Conservation (phyloP, 2,113 vertebrate species). For the Brienomyrus brachyistius region DNA sequence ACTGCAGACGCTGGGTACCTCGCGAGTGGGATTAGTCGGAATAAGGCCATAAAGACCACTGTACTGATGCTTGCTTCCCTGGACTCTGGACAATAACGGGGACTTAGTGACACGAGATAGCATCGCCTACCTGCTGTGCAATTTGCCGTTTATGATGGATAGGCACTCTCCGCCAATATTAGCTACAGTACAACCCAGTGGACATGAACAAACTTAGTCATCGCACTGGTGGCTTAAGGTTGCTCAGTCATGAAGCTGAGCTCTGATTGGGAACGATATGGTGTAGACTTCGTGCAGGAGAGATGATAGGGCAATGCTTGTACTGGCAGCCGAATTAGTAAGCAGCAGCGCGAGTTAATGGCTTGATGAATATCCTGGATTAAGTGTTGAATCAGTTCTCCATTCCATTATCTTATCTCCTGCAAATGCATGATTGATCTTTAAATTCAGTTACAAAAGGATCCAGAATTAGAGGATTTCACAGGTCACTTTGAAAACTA, state of each 20-base stretch:
- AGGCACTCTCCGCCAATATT: not conserved
- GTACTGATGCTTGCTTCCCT: not conserved
- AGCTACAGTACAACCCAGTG: slow-evolving; percentile 4
- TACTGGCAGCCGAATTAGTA: not conserved
- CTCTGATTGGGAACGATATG: not conserved
- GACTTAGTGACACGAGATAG: not conserved
- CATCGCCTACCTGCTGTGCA: not conserved
- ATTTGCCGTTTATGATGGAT: not conserved
- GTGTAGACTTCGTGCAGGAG: not conserved
- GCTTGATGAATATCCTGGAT: not conserved
- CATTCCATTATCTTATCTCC: slow-evolving; percentile 47
- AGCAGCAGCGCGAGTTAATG: slow-evolving; percentile 4
- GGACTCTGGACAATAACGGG: not conserved
- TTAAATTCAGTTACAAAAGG: slow-evolving; percentile 38
- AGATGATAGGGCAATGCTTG: not conserved
- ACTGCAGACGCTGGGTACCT: not conserved
- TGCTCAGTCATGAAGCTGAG: not conserved
- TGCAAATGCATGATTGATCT: slow-evolving; percentile 44
- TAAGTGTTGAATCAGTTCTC: slow-evolving; percentile 13
- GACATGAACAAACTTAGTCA: not conserved
- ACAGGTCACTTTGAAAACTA: slow-evolving; percentile 54
- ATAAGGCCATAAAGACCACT: not conserved
- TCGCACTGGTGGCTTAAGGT: not conserved
- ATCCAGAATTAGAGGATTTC: slow-evolving; percentile 53
- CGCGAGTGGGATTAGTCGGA: not conserved